phyloP scores from a whole-genome alignment of 2,797 vertebrate species.

The Anguilla pacifica region DNA sequence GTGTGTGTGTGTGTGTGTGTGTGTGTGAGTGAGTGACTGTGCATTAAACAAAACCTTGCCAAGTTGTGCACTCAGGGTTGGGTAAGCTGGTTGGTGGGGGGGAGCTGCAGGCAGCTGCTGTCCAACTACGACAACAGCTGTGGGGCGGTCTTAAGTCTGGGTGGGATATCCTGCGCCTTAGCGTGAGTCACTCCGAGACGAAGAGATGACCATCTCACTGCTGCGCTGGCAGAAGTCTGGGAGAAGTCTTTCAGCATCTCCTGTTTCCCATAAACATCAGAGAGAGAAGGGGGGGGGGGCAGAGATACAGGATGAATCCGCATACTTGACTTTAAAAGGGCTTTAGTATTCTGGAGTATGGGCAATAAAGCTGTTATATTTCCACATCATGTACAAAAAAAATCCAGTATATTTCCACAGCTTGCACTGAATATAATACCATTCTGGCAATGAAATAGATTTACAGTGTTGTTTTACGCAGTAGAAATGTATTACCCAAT shows the following conservation, averaged over 20 bases:
- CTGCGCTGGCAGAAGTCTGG: not conserved
- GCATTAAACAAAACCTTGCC: slow-evolving; percentile 18
- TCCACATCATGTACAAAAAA: not conserved
- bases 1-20: not conserved
- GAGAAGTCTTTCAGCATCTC: not conserved
- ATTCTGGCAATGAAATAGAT: not conserved
- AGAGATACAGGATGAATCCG: not conserved
- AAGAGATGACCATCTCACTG: not conserved
- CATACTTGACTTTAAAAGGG: not conserved
- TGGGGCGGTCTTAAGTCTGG: not conserved
- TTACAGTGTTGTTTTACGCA: not conserved
- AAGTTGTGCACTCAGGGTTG: slow-evolving; percentile 2
- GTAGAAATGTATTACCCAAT: not conserved
- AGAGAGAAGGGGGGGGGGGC: not conserved
- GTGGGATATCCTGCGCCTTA: not conserved
- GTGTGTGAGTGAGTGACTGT: not conserved
- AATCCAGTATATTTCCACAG: not conserved
- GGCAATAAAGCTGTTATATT: not conserved
- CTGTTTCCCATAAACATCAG: not conserved
- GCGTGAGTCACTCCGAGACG: not conserved
- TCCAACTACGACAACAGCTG: slow-evolving; percentile 19
- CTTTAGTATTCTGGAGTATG: not conserved
- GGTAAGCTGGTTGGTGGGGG: not conserved
- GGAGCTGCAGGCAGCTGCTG: not conserved
- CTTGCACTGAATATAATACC: not conserved